A percentile compares a stretch with the other conserved stretches of the same genome.
phyloP scores from a whole-genome alignment of 2,797 vertebrate genomes.

The Eupleurogrammus muticus region DNA sequence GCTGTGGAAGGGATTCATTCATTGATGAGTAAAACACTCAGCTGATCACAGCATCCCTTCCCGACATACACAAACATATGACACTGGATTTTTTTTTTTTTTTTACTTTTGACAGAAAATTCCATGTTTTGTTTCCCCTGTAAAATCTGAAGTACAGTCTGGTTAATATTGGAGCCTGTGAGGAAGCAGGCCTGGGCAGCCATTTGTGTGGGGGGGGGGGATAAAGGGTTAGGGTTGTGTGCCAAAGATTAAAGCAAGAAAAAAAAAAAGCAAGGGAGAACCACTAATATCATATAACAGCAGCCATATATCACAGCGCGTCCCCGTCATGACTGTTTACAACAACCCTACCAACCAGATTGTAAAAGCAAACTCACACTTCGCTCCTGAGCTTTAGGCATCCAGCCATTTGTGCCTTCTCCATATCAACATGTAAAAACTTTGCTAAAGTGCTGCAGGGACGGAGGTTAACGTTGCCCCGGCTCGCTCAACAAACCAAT shows the following conservation, averaged over 20 bases:
- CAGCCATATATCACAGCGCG: slow-evolving; percentile 11
- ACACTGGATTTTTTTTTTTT: neutral
- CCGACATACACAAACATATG: neutral
- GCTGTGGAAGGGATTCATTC: slow-evolving; percentile 7
- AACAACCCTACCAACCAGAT: slow-evolving; percentile 57
- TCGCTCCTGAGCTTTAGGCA: slow-evolving; percentile 82
- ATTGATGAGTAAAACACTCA: slow-evolving; percentile 16
- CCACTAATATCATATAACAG: slow-evolving; percentile 2
- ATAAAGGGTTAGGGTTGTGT: slow-evolving; percentile 17
- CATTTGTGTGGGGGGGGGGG: no score
- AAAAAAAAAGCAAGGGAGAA: neutral
- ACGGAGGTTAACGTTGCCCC: no score
- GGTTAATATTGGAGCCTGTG: neutral
- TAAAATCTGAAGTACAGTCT: neutral
- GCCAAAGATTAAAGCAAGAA: slow-evolving; percentile 62
- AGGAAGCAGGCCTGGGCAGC: neutral
- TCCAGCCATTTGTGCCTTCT: slow-evolving; percentile 87
- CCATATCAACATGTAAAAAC: slow-evolving; percentile 44
- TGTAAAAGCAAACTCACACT: slow-evolving; percentile 49
- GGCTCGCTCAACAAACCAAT: no score
- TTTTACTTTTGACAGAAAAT: neutral
- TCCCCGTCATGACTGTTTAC: slow-evolving; percentile 55
- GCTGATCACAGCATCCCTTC: slow-evolving; percentile 7
- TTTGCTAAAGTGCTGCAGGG: slow-evolving; percentile 9
- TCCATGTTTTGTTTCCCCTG: neutral